phyloP scores from a whole-genome alignment of 2,113 vertebrate genomes.

The Sigmodon hispidus region DNA sequence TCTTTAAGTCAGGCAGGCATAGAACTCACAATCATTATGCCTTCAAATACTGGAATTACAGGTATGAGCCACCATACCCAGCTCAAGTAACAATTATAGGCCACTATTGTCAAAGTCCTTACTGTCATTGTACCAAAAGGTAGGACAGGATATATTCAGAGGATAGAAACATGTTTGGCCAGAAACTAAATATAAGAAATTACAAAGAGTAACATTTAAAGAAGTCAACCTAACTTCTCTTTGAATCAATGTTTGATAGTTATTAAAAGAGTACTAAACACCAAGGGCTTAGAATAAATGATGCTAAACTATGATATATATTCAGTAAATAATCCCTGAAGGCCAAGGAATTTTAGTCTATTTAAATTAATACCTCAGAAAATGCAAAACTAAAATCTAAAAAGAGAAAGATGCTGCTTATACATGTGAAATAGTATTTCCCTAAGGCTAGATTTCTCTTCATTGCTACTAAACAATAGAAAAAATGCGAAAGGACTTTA shows the following conservation, averaged over 20 bases:
- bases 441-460: neutral
- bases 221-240: neutral
- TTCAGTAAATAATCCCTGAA: neutral
- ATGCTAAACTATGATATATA: neutral
- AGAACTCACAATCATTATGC: neutral
- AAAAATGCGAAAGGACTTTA: constrained; percentile 5
- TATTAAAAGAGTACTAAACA: neutral
- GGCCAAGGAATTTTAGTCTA: neutral
- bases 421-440: neutral
- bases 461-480: neutral
- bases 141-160: neutral
- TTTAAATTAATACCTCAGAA: neutral
- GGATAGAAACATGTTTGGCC: neutral
- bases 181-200: constrained; percentile 1
- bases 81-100: neutral
- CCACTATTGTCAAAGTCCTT: neutral
- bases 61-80: neutral
- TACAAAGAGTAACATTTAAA: constrained; percentile 18
- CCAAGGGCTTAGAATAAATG: neutral
- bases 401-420: neutral
- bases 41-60: neutral
- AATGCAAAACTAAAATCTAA: neutral
- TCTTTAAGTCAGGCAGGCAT: neutral
- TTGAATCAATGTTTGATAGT: neutral
- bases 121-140: neutral